phyloP scores from a whole-genome alignment of 1,140 invertebrate species.

The Cydia fagiglandana region DNA sequence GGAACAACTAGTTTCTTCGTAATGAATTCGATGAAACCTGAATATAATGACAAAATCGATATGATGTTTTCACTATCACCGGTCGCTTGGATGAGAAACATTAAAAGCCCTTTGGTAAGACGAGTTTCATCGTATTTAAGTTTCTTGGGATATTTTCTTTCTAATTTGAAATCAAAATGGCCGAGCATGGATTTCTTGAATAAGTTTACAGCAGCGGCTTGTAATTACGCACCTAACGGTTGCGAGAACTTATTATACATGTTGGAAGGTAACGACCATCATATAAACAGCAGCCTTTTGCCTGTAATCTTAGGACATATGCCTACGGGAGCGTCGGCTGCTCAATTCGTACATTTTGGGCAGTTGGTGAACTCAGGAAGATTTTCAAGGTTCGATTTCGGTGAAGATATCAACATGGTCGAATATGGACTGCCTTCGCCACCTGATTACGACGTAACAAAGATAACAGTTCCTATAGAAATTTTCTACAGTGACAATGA shows the following conservation, averaged over 20 bases:
- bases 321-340: slow-evolving; percentile 88
- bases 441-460: slow-evolving; percentile 82
- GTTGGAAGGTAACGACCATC: slow-evolving; percentile 76
- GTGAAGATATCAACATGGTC: slow-evolving; percentile 66
- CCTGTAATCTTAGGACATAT: slow-evolving; percentile 87
- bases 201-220: slow-evolving; percentile 71
- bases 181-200: slow-evolving; percentile 76
- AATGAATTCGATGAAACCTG: slow-evolving; percentile 80
- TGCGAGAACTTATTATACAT: slow-evolving; percentile 81
- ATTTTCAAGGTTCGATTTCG: slow-evolving; percentile 77
- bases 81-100: slow-evolving; percentile 81
- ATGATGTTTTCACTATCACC: slow-evolving; percentile 84
- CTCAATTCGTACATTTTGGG: slow-evolving; percentile 87
- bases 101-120: slow-evolving; percentile 79
- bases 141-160: slow-evolving; percentile 79
- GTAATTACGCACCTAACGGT: slow-evolving; percentile 69
- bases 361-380: slow-evolving; percentile 80
- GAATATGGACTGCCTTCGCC: slow-evolving; percentile 77
- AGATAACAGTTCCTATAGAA: slow-evolving; percentile 82
- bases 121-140: slow-evolving; percentile 71
- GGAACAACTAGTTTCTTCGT: slow-evolving; percentile 75
- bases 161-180: slow-evolving; percentile 75
- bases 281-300: slow-evolving; percentile 79
- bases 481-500: slow-evolving; percentile 85
- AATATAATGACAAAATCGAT: slow-evolving; percentile 83